phyloP scores from a whole-genome alignment of 2,113 vertebrate species.

The Pteropus alecto region DNA sequence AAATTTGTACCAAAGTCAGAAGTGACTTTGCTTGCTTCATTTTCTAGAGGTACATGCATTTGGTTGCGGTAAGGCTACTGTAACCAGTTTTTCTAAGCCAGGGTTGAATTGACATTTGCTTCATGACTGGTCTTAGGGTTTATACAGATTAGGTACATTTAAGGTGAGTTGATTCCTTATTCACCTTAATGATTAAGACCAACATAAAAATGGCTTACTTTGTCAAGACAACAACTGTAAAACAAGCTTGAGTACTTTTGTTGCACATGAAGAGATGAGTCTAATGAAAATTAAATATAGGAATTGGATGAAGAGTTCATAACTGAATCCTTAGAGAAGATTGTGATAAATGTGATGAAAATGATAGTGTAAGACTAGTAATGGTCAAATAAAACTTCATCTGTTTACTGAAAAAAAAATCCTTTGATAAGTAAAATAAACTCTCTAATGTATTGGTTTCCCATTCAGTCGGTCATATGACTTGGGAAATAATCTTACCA shows the following conservation, averaged over 20 bases:
- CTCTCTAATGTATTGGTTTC: not conserved
- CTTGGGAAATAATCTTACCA: constrained; percentile 9
- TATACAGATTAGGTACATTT: not conserved
- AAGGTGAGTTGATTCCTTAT: constrained; percentile 12
- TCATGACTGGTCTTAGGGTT: not conserved
- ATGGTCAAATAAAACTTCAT: constrained; percentile 35
- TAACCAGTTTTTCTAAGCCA: constrained; percentile 20
- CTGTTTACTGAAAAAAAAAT: constrained; percentile 11
- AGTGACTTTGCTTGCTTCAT: not conserved
- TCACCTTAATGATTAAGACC: constrained; percentile 12
- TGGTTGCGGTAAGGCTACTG: not conserved
- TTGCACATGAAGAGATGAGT: not conserved
- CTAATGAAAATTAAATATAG: not conserved
- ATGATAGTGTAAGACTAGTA: constrained; percentile 22
- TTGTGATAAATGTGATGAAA: not conserved
- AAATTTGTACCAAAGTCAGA: not conserved
- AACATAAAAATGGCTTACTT: constrained; percentile 26
- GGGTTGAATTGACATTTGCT: constrained; percentile 14
- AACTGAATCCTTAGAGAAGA: constrained; percentile 3
- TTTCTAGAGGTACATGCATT: not conserved
- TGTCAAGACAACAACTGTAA: not conserved
- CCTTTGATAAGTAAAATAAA: constrained; percentile 21
- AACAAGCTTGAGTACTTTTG: not conserved
- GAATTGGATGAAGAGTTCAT: constrained; percentile 10
- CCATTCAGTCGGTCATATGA: not conserved